Evolutionary conservation across 2,888 invertebrate genomes (phyloP).

Genomic region (Seira musarum): DNA sequence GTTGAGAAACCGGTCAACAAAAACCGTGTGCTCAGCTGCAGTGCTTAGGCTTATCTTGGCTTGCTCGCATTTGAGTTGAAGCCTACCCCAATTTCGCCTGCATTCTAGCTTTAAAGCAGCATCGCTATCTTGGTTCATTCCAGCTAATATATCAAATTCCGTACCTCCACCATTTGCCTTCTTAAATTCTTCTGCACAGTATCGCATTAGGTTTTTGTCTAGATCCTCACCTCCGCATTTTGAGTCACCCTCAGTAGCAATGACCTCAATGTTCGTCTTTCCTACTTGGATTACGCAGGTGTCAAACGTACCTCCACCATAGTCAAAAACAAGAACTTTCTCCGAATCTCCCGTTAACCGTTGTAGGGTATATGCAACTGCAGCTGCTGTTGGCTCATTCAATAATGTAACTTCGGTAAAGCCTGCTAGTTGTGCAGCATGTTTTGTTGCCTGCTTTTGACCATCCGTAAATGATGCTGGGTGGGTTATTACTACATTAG

Average conservation of each 20-base stretch:
- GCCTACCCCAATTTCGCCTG: conserved; percentile 40
- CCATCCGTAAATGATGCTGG: conserved; percentile 84
- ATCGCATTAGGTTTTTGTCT: conserved; percentile 73
- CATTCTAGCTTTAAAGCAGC: conserved; percentile 6
- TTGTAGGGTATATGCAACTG: conserved; percentile 74
- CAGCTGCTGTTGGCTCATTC: conserved; percentile 80
- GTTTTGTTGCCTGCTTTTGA: conserved; percentile 82
- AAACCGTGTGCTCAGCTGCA: conserved; percentile 19
- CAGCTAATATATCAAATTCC: conserved; percentile 44
- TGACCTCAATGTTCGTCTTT: conserved; percentile 35
- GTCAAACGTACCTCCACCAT: conserved; percentile 82
- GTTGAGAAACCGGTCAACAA: no score
- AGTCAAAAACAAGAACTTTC: conserved; percentile 86
- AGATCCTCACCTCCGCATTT: conserved; percentile 57
- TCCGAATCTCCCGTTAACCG: conserved; percentile 88
- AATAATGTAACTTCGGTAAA: conserved; percentile 91
- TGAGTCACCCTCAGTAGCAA: conserved; percentile 47
- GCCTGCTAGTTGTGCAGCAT: conserved; percentile 88
- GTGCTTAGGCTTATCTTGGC: neutral
- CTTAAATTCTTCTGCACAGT: conserved; percentile 75
- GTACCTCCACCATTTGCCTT: conserved; percentile 74
- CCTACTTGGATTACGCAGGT: conserved; percentile 42
- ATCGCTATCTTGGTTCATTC: conserved; percentile 18
- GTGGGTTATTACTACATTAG: conserved; percentile 85
- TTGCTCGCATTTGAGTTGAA: neutral